Conservation (phyloP, 2,113 vertebrate genomes). For the Cichladusa arquata region DNA sequence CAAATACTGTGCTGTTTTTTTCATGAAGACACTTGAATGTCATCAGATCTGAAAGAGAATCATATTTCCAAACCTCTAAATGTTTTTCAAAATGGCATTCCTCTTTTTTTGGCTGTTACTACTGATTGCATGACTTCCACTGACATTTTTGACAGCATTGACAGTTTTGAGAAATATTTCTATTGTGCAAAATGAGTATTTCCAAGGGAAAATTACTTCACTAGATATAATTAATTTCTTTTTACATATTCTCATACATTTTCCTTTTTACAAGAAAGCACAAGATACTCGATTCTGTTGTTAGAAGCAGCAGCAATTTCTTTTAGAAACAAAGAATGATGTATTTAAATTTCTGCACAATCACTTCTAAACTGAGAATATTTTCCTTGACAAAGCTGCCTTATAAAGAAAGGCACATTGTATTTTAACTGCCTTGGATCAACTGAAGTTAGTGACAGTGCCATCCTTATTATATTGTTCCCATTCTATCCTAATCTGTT, state of each 20-base stretch:
- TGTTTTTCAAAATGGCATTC: not conserved
- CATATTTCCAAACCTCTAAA: not conserved
- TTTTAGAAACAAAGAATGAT: not conserved
- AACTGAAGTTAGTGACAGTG: not conserved
- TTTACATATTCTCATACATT: not conserved
- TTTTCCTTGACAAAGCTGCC: not conserved
- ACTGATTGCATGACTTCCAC: not conserved
- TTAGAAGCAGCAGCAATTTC: not conserved
- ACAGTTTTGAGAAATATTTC: not conserved
- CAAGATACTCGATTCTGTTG: not conserved
- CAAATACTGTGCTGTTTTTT: not conserved
- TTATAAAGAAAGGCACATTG: not conserved
- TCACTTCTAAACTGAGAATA: not conserved
- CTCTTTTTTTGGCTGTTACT: not conserved
- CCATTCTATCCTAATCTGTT: not conserved
- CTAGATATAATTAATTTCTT: not conserved
- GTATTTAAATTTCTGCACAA: not conserved
- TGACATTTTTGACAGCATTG: not conserved
- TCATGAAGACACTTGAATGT: not conserved
- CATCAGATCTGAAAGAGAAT: not conserved
- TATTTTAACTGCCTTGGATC: not conserved
- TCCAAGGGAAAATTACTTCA: not conserved
- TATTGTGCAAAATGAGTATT: not conserved
- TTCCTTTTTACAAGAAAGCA: not conserved
- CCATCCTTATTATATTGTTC: not conserved